Percentiles rank a stretch among this genome's conserved stretches.
Conservation (phyloP, 2,113 vertebrate species). For the Siphamia tubifer region DNA sequence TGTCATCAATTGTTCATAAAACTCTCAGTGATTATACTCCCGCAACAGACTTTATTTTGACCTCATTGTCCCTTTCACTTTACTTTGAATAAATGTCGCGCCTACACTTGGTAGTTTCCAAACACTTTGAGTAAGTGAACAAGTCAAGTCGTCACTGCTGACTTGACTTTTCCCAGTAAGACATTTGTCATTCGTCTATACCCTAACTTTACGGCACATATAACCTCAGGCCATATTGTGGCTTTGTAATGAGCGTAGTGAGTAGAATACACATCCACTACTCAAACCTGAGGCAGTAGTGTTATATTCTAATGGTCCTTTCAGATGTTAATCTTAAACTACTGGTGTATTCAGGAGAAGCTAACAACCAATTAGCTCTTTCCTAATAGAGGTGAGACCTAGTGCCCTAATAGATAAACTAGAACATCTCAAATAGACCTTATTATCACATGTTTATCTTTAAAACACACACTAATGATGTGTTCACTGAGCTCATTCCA, state of each 20-base stretch:
- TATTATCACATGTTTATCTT: background rate
- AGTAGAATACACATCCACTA: conserved; percentile 82
- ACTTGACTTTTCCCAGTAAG: conserved; percentile 53
- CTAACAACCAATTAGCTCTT: conserved; percentile 54
- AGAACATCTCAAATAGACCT: background rate
- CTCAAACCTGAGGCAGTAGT: conserved; percentile 62
- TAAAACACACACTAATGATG: background rate
- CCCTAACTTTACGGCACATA: conserved; percentile 54
- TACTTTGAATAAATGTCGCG: background rate
- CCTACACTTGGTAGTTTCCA: conserved; percentile 30
- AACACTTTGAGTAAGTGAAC: background rate
- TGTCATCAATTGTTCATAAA: background rate
- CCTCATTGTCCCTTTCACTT: background rate
- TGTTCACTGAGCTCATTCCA: background rate
- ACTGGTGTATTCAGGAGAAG: conserved; percentile 57
- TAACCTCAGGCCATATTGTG: conserved; percentile 54
- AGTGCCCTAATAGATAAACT: background rate
- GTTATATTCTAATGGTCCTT: conserved; percentile 75
- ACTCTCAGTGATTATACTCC: background rate
- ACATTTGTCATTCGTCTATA: conserved; percentile 46
- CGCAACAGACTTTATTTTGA: conserved; percentile 13
- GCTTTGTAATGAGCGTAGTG: conserved; percentile 25
- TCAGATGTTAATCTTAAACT: conserved; percentile 81
- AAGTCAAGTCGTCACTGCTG: too few relatives aligned
- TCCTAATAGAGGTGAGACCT: conserved; percentile 12